These are phyloP conservation scores for Lineus longissimus DNA, from an alignment of 1,140 invertebrate species.

Conservation along the genomic window DNA sequence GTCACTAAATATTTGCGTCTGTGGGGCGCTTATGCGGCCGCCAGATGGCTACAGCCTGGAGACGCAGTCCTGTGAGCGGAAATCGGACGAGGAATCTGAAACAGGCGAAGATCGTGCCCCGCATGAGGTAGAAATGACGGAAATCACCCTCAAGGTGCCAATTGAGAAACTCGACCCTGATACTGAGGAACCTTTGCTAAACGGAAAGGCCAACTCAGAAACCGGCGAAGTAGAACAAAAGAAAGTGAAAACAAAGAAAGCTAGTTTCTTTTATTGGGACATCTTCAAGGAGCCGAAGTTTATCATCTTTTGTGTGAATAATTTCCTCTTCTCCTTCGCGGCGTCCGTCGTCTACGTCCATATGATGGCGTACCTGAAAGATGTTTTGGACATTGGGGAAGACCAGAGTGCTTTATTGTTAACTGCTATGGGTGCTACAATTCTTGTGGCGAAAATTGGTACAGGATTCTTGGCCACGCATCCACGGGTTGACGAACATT, in stretches of 20 bases:
- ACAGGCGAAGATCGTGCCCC: background rate
- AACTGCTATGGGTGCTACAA: background rate
- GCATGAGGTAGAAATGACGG: background rate
- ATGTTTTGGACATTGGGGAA: background rate
- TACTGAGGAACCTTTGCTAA: background rate
- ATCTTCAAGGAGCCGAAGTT: background rate
- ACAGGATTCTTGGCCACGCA: background rate
- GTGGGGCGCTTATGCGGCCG: conserved; percentile 23
- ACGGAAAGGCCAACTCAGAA: background rate
- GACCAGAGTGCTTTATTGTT: conserved; percentile 1
- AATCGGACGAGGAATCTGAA: background rate
- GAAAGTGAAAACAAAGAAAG: background rate
- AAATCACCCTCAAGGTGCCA: background rate
- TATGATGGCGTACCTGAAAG: background rate
- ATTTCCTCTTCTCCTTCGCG: background rate
- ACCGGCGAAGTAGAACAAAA: background rate
- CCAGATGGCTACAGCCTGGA: conserved; percentile 2
- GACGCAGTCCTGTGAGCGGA: background rate
- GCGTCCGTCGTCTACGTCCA: background rate
- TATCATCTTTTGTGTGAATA: background rate
- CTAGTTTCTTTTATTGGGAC: background rate
- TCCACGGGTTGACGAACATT: background rate
- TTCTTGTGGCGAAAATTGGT: background rate
- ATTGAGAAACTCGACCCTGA: background rate
- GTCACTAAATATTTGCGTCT: conserved; percentile 21